phyloP scores from a whole-genome alignment of 2,888 invertebrate species.

The Uloborus plumipes region DNA sequence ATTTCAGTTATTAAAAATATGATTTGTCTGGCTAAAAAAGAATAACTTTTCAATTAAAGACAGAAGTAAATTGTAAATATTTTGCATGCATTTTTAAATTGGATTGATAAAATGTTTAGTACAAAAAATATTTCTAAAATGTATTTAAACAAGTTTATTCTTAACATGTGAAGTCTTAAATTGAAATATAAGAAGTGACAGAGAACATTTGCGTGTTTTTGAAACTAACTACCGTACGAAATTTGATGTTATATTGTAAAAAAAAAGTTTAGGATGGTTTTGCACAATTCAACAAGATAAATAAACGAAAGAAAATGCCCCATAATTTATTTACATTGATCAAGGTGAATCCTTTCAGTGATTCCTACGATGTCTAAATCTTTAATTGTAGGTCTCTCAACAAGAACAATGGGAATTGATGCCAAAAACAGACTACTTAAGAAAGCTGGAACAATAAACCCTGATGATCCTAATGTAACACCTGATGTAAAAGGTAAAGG shows the following conservation, averaged over 20 bases:
- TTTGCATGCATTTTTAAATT: neutral
- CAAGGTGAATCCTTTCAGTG: conserved; percentile 27
- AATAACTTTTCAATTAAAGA: too few relatives aligned
- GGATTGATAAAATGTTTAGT: neutral
- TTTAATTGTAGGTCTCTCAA: conserved; percentile 62
- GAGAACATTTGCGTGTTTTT: conserved; percentile 28
- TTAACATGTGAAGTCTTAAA: too few relatives aligned
- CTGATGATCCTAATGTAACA: conserved; percentile 45
- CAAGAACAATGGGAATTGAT: conserved; percentile 64
- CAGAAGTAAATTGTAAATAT: too few relatives aligned
- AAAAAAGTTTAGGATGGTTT: too few relatives aligned
- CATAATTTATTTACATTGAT: conserved; percentile 4
- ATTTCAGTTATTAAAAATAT: too few relatives aligned
- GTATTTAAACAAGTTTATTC: neutral
- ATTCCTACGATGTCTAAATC: conserved; percentile 56
- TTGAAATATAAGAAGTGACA: conserved; percentile 27
- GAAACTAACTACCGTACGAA: neutral
- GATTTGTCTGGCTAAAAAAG: neutral
- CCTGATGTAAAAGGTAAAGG: conserved; percentile 50
- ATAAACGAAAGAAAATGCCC: too few relatives aligned
- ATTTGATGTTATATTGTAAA: too few relatives aligned
- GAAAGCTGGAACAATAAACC: conserved; percentile 55
- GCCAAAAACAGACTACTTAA: conserved; percentile 60
- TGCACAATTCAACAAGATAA: too few relatives aligned
- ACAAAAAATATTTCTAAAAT: neutral